These are phyloP conservation scores for Aplysia californica DNA, from an alignment of 1,140 invertebrate species.

Conservation along the genomic window DNA sequence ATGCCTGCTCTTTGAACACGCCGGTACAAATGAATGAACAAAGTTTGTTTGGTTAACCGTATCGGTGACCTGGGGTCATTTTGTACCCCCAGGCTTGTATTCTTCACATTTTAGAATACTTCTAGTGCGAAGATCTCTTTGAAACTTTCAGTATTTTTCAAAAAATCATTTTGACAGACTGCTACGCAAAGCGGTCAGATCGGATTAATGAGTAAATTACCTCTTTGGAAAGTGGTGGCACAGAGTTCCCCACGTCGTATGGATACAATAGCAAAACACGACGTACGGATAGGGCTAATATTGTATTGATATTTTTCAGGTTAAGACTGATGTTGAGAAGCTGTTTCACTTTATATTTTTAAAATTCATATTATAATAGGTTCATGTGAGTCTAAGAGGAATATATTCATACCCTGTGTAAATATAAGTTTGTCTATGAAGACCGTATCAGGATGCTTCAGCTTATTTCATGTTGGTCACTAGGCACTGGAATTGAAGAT, in stretches of 20 bases:
- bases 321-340: not conserved
- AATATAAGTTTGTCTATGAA: too few species aligned
- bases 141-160: not conserved
- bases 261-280: not conserved
- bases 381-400: not conserved
- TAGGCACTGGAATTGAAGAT: not conserved
- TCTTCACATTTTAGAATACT: not conserved
- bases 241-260: too few species aligned
- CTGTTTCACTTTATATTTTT: not conserved
- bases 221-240: too few species aligned
- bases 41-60: not conserved
- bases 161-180: not conserved
- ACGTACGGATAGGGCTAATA: not conserved
- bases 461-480: not conserved
- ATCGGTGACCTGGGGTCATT: not conserved
- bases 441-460: too few species aligned
- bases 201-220: too few species aligned
- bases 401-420: too few species aligned
- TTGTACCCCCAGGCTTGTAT: not conserved
- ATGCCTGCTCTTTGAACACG: not conserved
- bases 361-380: not conserved
- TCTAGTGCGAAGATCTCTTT: not conserved
- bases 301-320: not conserved
- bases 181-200: not conserved
- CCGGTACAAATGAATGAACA: not conserved